Base-by-base conservation (phyloP, 1,140 invertebrate genomes). In the Bursaphelenchus mucronatus region DNA sequence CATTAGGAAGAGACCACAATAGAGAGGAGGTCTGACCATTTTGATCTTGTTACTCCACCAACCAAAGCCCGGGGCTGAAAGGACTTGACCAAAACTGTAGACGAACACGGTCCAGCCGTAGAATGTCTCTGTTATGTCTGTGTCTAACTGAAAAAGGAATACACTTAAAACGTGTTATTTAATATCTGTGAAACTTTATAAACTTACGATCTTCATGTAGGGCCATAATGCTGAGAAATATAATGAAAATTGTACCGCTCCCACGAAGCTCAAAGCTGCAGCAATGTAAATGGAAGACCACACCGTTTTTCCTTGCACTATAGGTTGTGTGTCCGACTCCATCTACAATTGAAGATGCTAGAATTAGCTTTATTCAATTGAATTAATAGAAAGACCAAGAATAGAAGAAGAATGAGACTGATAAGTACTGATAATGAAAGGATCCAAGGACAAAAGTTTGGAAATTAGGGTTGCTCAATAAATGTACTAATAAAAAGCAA, bases 11-110 rank as follows among this genome's bases (percentile, higher is more conserved):
- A 63, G 13, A 0, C 61, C 61, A 44, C 17, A 40, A 44, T 55
- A 43, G 9, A 58, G 41, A 10, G 57, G 21, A 1, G 51, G 15
- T 6, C n/a, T 45, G 17, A 21, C 56, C 10, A 19, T 40, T 11
- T 63, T 63, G 19, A 39, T 17, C 21, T 58, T 53, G 30, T 63
- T 63, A 30, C 19, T 41, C 61, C 61, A 63, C 11, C 21, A 58
- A 5, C 61, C 61, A 58, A 63, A 21, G 15, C 40, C 8, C 3
- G 61, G 61, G 7, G 50, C 39, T 13, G 39, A 41, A 19, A 63
- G n/a, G 15, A 63, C 56, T 19, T 56, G 19, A 17, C 57, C 61
- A 8, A 63, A 15, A 13, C 19, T 41, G 49, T 63, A 63, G 8
- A 58, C n/a, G 13, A 39, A 30, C 0, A 63, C 45, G 39, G 56